Percentiles rank a stretch among this genome's conserved stretches.
Evolutionary conservation across 2,797 vertebrate species (phyloP).

Genomic region (Syngnathus rostellatus): DNA sequence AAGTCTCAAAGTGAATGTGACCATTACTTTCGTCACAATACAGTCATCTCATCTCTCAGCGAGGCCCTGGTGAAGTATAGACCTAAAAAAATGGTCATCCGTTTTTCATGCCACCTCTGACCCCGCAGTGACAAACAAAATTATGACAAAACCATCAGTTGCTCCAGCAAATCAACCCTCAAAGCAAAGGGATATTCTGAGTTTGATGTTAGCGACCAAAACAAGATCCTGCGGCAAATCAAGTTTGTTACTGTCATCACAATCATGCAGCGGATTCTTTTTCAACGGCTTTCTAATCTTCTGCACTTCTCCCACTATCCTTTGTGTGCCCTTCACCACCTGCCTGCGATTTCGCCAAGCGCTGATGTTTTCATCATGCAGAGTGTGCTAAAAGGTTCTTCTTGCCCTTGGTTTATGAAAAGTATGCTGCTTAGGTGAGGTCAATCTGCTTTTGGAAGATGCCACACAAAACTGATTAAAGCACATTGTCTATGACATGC

Average conservation of each 20-base stretch:
- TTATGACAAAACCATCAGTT: conserved; percentile 31
- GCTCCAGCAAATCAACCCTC: conserved; percentile 28
- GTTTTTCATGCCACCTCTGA: conserved; percentile 47
- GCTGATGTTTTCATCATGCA: conserved; percentile 51
- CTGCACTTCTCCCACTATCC: conserved; percentile 25
- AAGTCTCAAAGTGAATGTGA: conserved; percentile 68
- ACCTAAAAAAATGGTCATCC: conserved; percentile 41
- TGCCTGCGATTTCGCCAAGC: conserved; percentile 55
- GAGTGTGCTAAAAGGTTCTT: background rate
- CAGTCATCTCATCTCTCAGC: conserved; percentile 59
- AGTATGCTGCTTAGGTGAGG: conserved; percentile 34
- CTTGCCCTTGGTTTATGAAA: conserved; percentile 33
- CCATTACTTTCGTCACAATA: conserved; percentile 67
- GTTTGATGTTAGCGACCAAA: background rate
- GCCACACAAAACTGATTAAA: conserved; percentile 23
- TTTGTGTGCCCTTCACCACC: conserved; percentile 61
- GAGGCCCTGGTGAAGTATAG: conserved; percentile 48
- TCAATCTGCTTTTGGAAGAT: conserved; percentile 37
- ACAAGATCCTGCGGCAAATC: background rate
- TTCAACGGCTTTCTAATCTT: conserved; percentile 46
- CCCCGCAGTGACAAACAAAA: conserved; percentile 39
- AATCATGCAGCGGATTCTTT: conserved; percentile 62
- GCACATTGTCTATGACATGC: background rate
- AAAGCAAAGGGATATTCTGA: conserved; percentile 21
- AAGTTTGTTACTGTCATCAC: conserved; percentile 43